A percentile compares a stretch with the other conserved stretches of the same genome.
Evolutionary conservation across 2,797 vertebrate species (phyloP).

Genomic region (Gadopsis marmoratus): DNA sequence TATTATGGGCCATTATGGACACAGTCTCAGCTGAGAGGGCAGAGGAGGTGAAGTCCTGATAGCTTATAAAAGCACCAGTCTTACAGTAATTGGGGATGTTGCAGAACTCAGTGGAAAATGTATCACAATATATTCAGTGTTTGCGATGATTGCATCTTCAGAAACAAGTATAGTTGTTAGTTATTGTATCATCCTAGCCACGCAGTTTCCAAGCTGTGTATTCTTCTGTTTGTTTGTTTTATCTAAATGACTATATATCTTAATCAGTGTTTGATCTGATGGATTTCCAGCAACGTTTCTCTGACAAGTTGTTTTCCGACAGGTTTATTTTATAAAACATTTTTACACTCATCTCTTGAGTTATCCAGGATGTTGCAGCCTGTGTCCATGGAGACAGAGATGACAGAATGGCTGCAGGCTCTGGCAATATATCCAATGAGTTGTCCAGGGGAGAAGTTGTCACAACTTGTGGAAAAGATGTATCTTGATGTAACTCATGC

Average conservation of each 20-base stretch:
- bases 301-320: slow-evolving; percentile 37
- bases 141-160: slow-evolving; percentile 17
- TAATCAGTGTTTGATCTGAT: slow-evolving; percentile 17
- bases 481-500: slow-evolving; percentile 39
- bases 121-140: slow-evolving; percentile 31
- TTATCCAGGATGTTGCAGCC: slow-evolving; percentile 47
- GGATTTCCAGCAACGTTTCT: slow-evolving; percentile 38
- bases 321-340: slow-evolving; percentile 19
- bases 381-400: slow-evolving; percentile 69
- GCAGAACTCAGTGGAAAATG: slow-evolving; percentile 41
- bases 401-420: slow-evolving; percentile 65
- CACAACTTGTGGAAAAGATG: slow-evolving; percentile 60
- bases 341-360: slow-evolving; percentile 46
- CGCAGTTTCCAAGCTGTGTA: background rate
- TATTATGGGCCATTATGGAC: slow-evolving; percentile 81
- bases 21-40: slow-evolving; percentile 76
- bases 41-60: slow-evolving; percentile 76
- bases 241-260: background rate
- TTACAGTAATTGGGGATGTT: slow-evolving; percentile 33
- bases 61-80: slow-evolving; percentile 69
- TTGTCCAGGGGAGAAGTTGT: slow-evolving; percentile 67
- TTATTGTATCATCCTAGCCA: background rate
- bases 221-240: background rate
- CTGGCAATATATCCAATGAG: slow-evolving; percentile 53
- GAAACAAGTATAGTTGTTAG: slow-evolving; percentile 15